Percentiles rank a stretch among this genome's conserved stretches.
Evolutionary conservation across 2,113 vertebrate genomes (phyloP).

Genomic region (Mola mola): DNA sequence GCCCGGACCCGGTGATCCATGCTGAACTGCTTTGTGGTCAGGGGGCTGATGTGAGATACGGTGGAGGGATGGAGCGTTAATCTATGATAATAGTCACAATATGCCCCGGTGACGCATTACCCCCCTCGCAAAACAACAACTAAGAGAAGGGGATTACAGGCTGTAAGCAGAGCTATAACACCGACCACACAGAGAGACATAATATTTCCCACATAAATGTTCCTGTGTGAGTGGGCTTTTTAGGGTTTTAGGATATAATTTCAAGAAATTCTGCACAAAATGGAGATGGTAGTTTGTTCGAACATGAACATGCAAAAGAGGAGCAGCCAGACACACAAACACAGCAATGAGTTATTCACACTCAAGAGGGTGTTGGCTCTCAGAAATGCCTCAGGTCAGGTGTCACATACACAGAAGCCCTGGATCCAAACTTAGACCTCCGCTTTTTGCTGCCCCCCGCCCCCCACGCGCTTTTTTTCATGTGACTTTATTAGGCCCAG

Average conservation of each 20-base stretch:
- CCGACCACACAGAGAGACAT: slow-evolving; percentile 29
- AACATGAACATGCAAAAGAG: no score
- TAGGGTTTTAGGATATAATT: no score
- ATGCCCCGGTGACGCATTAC: slow-evolving; percentile 54
- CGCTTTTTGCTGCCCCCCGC: slow-evolving; percentile 25
- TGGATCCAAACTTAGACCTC: slow-evolving; percentile 69
- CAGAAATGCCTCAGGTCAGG: slow-evolving; percentile 74
- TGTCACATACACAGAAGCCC: slow-evolving; percentile 71
- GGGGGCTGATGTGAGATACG: slow-evolving; percentile 51
- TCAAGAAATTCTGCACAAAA: no score
- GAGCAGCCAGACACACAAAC: slow-evolving; percentile 8
- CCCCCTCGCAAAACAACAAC: slow-evolving; percentile 41
- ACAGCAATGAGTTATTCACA: slow-evolving; percentile 62
- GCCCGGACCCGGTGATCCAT: slow-evolving; percentile 20
- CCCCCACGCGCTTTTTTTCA: slow-evolving; percentile 32
- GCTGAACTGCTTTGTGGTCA: slow-evolving; percentile 46
- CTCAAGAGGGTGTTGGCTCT: slow-evolving; percentile 69
- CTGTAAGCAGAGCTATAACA: slow-evolving; percentile 1
- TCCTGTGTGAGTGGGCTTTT: no score
- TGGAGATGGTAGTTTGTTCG: no score
- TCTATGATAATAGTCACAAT: slow-evolving; percentile 67
- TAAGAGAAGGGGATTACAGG: slow-evolving; percentile 37
- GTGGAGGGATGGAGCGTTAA: slow-evolving; percentile 53
- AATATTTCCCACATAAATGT: no score
- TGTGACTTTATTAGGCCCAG: slow-evolving; percentile 34